These are phyloP conservation scores for Ictidomys tridecemlineatus DNA, from an alignment of 2,113 vertebrate species.

Conservation along the genomic window DNA sequence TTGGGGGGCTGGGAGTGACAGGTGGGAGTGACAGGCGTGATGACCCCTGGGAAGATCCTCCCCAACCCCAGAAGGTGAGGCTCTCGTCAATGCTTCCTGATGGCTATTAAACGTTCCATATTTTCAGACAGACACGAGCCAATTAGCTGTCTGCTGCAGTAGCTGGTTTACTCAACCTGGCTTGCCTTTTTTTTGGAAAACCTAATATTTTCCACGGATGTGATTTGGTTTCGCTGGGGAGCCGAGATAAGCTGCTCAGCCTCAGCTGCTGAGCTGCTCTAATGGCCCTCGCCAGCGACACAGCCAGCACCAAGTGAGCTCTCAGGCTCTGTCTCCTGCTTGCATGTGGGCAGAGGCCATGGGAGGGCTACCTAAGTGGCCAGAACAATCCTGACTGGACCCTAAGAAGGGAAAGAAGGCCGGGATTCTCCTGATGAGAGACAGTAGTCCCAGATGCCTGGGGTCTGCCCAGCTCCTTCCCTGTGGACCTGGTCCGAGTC, in stretches of 20 bases:
- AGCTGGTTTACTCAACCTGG: conserved; percentile 41
- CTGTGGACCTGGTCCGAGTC: too few species aligned
- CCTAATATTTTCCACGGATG: conserved; percentile 78
- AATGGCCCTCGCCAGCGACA: neutral
- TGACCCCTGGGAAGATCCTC: neutral
- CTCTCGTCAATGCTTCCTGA: conserved; percentile 25
- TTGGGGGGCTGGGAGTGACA: neutral
- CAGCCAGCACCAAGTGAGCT: neutral
- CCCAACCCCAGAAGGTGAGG: neutral
- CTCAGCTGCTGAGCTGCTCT: neutral
- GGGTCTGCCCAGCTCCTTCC: neutral
- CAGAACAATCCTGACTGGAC: neutral
- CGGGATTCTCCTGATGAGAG: too few species aligned
- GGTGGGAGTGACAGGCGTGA: neutral
- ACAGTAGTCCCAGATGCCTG: neutral
- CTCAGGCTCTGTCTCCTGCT: neutral
- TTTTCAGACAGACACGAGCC: conserved; percentile 66
- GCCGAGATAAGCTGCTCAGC: conserved; percentile 40
- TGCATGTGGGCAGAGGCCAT: neutral
- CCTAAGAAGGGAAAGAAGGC: neutral
- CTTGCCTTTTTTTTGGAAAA: conserved; percentile 68
- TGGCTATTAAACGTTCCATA: neutral
- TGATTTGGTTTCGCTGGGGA: conserved; percentile 62
- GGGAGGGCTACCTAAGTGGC: neutral
- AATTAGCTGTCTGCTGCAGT: conserved; percentile 45